Base-by-base conservation (phyloP, 1,140 invertebrate genomes). In the Chionoecetes opilio region DNA sequence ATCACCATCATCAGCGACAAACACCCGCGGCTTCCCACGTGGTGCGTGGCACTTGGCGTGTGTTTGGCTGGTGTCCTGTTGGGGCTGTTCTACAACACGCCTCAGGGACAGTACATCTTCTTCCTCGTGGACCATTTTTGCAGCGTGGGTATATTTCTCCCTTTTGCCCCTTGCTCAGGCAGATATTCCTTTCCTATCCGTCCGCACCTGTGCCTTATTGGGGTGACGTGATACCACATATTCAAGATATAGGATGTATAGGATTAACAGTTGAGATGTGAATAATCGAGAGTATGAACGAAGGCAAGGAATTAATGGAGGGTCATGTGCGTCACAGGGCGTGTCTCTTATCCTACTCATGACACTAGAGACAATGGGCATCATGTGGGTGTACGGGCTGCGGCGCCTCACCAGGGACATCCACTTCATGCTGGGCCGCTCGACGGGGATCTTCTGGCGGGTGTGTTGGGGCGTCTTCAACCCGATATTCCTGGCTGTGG, bases 301-400 rank as follows among this genome's bases (percentile, higher is more conserved):
- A 41, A 41, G n/a, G n/a, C 38, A 41, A 41, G 38, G 31, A 32
- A 37, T 82, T 35, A 88, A 63, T 21, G 37, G 31, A 46, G 0
- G n/a, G 31, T 29, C 35, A 29, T 94, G 41, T n/a, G n/a, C 82
- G 31, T 17, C 34, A 1, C 53, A 88, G 90, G 75, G 53, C 17
- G 34, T 95, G 41, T 92, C 85, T 1, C 53, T 92, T n/a, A 86
- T 93, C 91, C 97, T 98, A 86, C 97, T 98, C 41, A 98, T 98
- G 11, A 98, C 98, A 14, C 97, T 98, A 34, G 98, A 99, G 97
- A 97, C 98, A 3, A 97, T 98, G 34, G 98, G 97, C 14, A 97
- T 99, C 5, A 97, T 98, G 38, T 99, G 98, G 98, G 97, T 99
- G 93, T 99, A 99, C 96, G 98, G 98, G 98, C 97, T 97, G 41